Evolutionary conservation across 2,888 invertebrate genomes (phyloP), one percentile per base, ranked within the genome.

Genomic region (Lasioglossum calceatum): DNA sequence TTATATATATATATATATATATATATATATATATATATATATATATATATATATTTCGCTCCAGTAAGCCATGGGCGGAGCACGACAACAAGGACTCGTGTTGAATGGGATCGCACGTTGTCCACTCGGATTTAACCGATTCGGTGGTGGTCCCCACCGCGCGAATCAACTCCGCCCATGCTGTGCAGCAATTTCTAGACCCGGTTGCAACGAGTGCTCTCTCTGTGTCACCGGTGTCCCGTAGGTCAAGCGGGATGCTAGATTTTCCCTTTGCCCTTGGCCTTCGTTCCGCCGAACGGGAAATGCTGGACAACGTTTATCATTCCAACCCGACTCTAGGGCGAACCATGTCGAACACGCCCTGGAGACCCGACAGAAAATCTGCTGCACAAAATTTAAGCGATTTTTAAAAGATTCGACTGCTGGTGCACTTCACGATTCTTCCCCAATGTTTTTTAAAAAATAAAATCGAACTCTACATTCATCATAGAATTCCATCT

Each of bases 91-190:
- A 32, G 67, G 36, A 67, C 0, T n/a, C 67, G 36, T 19, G 77
- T 85, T 75, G 73, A 58, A 72, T 32, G 77, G 79, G 73, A 76
- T 61, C 77, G 54, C 47, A 14, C 50, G 72, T 76, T 72, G 50
- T 64, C 72, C 73, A 44, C 44, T 85, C 36, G 39, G 39, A 73
- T 67, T 73, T 32, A 50, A 58, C 61, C 58, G 76, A 72, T 85
- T 82, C 72, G 70, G 64, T n/a, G 71, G 23, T 47, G 75, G 77
- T 67, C 83, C 85, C 82, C 83, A 83, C 79, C 54, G 72, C 64
- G 67, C 23, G n/a, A 23, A 61, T n/a, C 47, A 67, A 73, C 79
- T 84, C 86, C 85, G 85, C 85, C 85, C 78, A 85, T 85, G 61
- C 27, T 78, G 42, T 73, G 36, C 74, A 42, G 64, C 72, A 54